These are phyloP conservation scores for Diadema setosum DNA, from an alignment of 35 echinoderm and acorn worm genomes.

Conservation along the genomic window DNA sequence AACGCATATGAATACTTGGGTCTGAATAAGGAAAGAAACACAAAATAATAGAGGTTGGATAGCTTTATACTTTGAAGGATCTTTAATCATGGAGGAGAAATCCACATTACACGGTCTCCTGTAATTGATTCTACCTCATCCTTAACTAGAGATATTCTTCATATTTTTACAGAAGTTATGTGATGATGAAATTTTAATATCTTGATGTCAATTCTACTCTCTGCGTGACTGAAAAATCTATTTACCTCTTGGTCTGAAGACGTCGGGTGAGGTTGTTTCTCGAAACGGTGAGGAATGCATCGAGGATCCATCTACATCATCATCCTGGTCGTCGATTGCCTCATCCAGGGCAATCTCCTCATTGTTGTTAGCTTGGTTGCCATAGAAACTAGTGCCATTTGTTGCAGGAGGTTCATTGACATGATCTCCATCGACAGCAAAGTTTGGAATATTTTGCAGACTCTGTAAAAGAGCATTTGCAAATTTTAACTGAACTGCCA, in stretches of 20 bases:
- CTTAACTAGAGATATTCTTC: no score
- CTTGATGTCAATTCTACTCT: no score
- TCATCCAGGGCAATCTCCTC: neutral
- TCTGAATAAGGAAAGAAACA: no score
- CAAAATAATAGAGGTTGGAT: no score
- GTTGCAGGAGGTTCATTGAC: neutral
- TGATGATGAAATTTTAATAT: no score
- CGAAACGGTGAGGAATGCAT: neutral
- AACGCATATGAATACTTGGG: no score
- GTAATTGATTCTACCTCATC: no score
- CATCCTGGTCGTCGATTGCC: neutral
- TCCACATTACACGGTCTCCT: no score
- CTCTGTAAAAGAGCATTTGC: neutral
- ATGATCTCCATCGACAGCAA: neutral
- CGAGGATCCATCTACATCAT: neutral
- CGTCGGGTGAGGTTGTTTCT: slow-evolving; percentile 5
- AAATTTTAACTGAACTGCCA: no score
- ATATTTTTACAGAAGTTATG: no score
- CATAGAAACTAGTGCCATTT: neutral
- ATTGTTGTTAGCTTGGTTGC: neutral
- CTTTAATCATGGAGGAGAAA: no score
- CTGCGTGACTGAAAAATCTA: neutral
- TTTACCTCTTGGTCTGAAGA: slow-evolving; percentile 22
- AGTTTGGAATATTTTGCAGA: neutral
- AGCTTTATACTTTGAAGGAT: no score